A percentile compares a stretch with the other conserved stretches of the same genome.
Conservation (phyloP, 2,888 invertebrate species). For the Epinotia brunnichana region DNA sequence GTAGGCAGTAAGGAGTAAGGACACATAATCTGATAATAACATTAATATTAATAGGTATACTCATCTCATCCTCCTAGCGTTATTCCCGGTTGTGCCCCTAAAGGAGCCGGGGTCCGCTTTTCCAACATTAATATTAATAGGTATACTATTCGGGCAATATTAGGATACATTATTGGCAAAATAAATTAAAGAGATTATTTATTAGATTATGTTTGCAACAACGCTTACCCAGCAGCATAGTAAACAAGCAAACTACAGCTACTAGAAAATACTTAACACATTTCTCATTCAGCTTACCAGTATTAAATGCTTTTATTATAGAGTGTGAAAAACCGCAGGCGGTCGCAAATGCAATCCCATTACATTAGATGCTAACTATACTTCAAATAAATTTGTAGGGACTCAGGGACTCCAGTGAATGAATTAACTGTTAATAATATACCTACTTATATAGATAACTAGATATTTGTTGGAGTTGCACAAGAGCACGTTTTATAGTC, state of each 20-base stretch:
- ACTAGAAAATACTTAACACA: neutral
- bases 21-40: neutral
- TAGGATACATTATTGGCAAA: constrained; percentile 1
- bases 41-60: neutral
- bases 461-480: neutral
- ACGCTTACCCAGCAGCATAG: neutral
- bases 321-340: constrained; percentile 4
- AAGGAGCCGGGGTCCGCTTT: too few species aligned
- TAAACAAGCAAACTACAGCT: neutral
- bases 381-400: too few species aligned
- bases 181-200: neutral
- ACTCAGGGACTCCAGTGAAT: neutral
- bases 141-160: constrained; percentile 10
- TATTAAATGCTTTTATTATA: constrained; percentile 50
- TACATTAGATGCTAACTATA: constrained; percentile 1
- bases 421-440: neutral
- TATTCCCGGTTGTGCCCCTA: too few species aligned
- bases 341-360: neutral
- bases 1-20: neutral
- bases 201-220: neutral
- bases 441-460: neutral
- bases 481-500: neutral
- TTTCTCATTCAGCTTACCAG: constrained; percentile 41
- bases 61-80: too few species aligned
- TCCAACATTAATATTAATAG: neutral